A percentile compares a stretch with the other conserved stretches of the same genome.
phyloP scores from a whole-genome alignment of 1,140 invertebrate genomes.

The Drosophila nigromelanica region DNA sequence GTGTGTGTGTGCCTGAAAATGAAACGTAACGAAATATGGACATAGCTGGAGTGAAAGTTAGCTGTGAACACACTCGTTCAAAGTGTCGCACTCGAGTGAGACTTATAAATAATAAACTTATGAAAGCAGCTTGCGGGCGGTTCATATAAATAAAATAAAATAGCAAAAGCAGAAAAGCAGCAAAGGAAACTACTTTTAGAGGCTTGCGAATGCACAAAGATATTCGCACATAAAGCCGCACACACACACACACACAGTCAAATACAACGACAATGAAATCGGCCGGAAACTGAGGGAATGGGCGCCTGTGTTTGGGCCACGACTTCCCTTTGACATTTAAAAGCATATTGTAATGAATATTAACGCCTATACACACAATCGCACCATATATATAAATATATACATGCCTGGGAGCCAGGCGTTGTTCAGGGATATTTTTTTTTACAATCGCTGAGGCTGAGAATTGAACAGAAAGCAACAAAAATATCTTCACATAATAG shows the following conservation, averaged over 20 bases:
- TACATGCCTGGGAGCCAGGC: background rate
- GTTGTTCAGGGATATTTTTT: background rate
- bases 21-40: background rate
- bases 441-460: background rate
- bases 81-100: constrained; percentile 70
- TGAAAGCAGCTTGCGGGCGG: constrained; percentile 46
- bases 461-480: background rate
- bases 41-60: constrained; percentile 22
- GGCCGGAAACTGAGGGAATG: constrained; percentile 16
- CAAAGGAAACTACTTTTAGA: constrained; percentile 32
- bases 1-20: constrained; percentile 3
- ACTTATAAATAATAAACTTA: constrained; percentile 77
- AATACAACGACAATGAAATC: constrained; percentile 34
- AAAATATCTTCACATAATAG: background rate
- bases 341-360: constrained; percentile 66
- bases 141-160: constrained; percentile 58
- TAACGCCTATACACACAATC: constrained; percentile 34
- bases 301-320: constrained; percentile 17
- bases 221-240: constrained; percentile 23
- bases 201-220: constrained; percentile 32
- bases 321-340: constrained; percentile 59
- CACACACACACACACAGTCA: background rate
- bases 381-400: background rate
- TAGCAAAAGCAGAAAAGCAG: constrained; percentile 33
- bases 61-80: constrained; percentile 57